Percentiles rank a stretch among this genome's conserved stretches.
These are phyloP conservation scores for Ciconia boyciana DNA, from an alignment of 2,113 vertebrate species.

Conservation along the genomic window DNA sequence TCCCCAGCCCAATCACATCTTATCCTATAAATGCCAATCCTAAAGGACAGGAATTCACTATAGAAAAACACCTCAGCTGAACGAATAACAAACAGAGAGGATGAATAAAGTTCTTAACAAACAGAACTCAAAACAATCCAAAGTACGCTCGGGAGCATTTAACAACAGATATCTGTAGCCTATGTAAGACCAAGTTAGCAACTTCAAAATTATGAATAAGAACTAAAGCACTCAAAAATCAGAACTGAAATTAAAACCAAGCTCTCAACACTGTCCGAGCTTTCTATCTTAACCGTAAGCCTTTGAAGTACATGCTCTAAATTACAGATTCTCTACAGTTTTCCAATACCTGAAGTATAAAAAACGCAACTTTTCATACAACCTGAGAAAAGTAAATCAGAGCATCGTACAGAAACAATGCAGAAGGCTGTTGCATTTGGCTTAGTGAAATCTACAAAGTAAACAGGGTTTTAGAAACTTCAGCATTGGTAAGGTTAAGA, in stretches of 20 bases:
- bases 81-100: neutral
- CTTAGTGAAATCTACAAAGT: neutral
- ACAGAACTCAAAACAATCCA: neutral
- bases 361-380: neutral
- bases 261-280: neutral
- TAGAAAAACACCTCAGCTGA: neutral
- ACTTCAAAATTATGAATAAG: neutral
- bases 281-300: neutral
- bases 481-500: neutral
- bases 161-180: neutral
- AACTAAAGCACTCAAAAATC: neutral
- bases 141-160: neutral
- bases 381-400: neutral
- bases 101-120: neutral
- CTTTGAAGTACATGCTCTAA: neutral
- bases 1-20: neutral
- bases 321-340: neutral
- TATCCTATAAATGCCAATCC: neutral
- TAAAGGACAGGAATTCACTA: neutral
- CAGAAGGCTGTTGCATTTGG: neutral
- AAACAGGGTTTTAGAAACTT: neutral
- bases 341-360: neutral
- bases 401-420: neutral
- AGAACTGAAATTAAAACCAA: neutral
- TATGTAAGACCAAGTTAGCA: neutral